These are phyloP conservation scores for Tenthredo distinguenda DNA, from an alignment of 2,888 invertebrate genomes.

Conservation along the genomic window DNA sequence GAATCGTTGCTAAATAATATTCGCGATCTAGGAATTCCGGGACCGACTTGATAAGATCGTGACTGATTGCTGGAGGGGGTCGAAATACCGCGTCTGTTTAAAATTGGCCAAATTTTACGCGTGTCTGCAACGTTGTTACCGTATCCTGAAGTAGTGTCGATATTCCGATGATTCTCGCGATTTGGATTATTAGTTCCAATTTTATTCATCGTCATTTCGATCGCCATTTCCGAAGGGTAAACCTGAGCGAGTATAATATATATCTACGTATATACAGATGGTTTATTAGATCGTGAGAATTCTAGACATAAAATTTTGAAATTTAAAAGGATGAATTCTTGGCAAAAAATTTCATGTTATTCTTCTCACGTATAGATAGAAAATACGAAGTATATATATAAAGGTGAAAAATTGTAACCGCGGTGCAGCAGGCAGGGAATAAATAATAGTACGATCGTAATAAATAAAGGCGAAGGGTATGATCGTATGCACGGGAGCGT, in stretches of 20 bases:
- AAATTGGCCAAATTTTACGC: slow-evolving; percentile 59
- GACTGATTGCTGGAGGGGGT: slow-evolving; percentile 41
- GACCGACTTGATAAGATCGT: slow-evolving; percentile 31
- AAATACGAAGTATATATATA: background rate
- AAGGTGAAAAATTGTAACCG: background rate
- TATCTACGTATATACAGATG: background rate
- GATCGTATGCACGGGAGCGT: background rate
- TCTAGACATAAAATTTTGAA: background rate
- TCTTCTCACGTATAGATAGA: background rate
- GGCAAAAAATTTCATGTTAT: background rate
- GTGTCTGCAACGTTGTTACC: slow-evolving; percentile 6
- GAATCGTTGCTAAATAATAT: slow-evolving; percentile 52
- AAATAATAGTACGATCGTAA: background rate
- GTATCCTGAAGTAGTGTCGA: background rate
- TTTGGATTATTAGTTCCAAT: background rate
- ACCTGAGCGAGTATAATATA: background rate
- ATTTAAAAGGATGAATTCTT: background rate
- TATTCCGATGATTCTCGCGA: background rate
- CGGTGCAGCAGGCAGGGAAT: background rate
- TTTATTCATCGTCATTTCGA: slow-evolving; percentile 30
- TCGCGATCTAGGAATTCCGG: slow-evolving; percentile 54
- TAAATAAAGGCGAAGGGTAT: background rate
- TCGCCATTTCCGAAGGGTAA: background rate
- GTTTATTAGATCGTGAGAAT: background rate
- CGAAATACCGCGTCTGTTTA: slow-evolving; percentile 30